Conservation (phyloP, 2,113 vertebrate species). For the Pachyramphus minor region DNA sequence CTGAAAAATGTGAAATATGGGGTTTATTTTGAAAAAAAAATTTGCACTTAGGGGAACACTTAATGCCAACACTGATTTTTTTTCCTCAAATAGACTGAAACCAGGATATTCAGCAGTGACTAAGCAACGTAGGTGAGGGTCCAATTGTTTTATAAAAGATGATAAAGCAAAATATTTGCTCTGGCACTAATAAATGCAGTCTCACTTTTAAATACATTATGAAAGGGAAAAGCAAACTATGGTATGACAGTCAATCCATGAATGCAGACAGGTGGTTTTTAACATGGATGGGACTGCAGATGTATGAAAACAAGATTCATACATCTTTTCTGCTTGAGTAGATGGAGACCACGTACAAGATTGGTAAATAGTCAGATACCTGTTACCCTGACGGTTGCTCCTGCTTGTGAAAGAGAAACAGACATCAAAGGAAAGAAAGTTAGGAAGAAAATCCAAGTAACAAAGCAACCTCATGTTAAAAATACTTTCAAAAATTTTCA, state of each 20-base stretch:
- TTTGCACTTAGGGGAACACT: background rate
- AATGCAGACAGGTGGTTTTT: constrained; percentile 53
- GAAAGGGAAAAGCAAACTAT: constrained; percentile 54
- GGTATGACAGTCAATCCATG: constrained; percentile 61
- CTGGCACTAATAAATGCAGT: constrained; percentile 35
- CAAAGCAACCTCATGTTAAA: constrained; percentile 20
- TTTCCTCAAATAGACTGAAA: background rate
- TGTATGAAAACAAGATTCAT: constrained; percentile 73
- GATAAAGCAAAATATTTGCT: background rate
- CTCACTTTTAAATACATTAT: constrained; percentile 32
- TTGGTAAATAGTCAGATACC: constrained; percentile 85
- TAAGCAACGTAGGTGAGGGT: background rate
- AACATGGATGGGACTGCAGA: constrained; percentile 64
- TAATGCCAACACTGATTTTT: background rate
- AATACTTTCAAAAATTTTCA: background rate
- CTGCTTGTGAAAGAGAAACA: constrained; percentile 90
- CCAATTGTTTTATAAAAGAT: constrained; percentile 44
- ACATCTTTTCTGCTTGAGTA: constrained; percentile 71
- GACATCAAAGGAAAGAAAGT: constrained; percentile 82
- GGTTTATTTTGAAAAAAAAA: background rate
- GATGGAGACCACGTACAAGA: constrained; percentile 78
- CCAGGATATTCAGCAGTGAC: background rate
- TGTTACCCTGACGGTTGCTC: constrained; percentile 99
- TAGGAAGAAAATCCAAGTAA: constrained; percentile 71
- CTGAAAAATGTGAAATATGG: background rate